phyloP scores from a whole-genome alignment of 2,888 invertebrate species.

The Crioceris asparagi region DNA sequence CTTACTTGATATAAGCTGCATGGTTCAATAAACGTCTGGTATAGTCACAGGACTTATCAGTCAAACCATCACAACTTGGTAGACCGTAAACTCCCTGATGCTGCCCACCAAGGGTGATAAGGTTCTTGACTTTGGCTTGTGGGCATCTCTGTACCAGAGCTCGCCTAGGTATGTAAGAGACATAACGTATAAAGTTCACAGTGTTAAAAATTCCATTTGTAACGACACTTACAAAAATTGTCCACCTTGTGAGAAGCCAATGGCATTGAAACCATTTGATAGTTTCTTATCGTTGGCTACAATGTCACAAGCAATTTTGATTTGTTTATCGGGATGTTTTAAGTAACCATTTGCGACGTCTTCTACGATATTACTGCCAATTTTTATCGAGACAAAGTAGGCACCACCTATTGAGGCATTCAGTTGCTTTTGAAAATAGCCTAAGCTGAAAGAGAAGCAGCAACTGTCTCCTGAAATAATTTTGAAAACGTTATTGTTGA shows the following conservation, averaged over 20 bases:
- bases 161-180: too few relatives aligned
- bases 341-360: slow-evolving; percentile 80
- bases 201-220: too few relatives aligned
- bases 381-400: slow-evolving; percentile 74
- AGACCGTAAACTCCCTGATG: slow-evolving; percentile 94
- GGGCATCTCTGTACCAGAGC: slow-evolving; percentile 90
- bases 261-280: slow-evolving; percentile 75
- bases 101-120: slow-evolving; percentile 90
- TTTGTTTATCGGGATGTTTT: slow-evolving; percentile 67
- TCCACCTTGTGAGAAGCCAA: slow-evolving; percentile 96
- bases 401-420: slow-evolving; percentile 62
- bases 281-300: slow-evolving; percentile 58
- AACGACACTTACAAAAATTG: slow-evolving; percentile 90
- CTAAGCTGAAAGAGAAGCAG: slow-evolving; percentile 81
- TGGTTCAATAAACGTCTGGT: slow-evolving; percentile 66
- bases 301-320: slow-evolving; percentile 63
- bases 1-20: slow-evolving; percentile 74
- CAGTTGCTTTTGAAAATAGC: slow-evolving; percentile 63
- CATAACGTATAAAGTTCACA: too few relatives aligned
- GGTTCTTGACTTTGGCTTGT: slow-evolving; percentile 65
- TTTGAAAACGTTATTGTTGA: too few relatives aligned
- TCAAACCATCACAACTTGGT: slow-evolving; percentile 72
- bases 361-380: slow-evolving; percentile 60
- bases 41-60: slow-evolving; percentile 63
- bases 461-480: slow-evolving; percentile 70